These are phyloP conservation scores for Gymnocheta viridis DNA, from an alignment of 2,888 invertebrate species.

Conservation along the genomic window DNA sequence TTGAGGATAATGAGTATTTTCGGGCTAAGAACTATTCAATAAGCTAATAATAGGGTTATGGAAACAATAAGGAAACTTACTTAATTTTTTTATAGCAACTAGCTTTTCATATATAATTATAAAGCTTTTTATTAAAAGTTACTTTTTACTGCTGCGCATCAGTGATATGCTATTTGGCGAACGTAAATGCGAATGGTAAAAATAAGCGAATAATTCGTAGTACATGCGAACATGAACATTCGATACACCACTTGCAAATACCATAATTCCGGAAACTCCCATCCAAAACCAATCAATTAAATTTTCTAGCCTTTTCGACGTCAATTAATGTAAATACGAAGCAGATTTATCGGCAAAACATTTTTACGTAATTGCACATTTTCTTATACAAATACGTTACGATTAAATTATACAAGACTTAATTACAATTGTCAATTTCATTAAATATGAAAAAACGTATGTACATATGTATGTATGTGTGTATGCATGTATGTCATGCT, in stretches of 20 bases:
- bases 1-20: too few relatives aligned
- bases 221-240: neutral
- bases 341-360: neutral
- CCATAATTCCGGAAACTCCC: neutral
- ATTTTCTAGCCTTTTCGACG: neutral
- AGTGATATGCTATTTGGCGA: too few relatives aligned
- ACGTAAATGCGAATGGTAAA: neutral
- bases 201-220: neutral
- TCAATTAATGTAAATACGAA: neutral
- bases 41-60: too few relatives aligned
- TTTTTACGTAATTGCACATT: neutral
- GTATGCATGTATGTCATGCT: too few relatives aligned
- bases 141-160: too few relatives aligned
- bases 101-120: too few relatives aligned
- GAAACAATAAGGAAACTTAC: too few relatives aligned
- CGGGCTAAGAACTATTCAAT: too few relatives aligned
- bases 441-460: conserved; percentile 16
- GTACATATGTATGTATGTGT: neutral
- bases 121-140: too few relatives aligned
- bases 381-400: neutral
- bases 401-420: conserved; percentile 23
- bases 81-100: too few relatives aligned
- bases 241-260: neutral
- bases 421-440: conserved; percentile 47
- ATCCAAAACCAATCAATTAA: neutral